These are phyloP conservation scores for Ivindomyrus marchei DNA, from an alignment of 2,113 vertebrate genomes.

Conservation along the genomic window DNA sequence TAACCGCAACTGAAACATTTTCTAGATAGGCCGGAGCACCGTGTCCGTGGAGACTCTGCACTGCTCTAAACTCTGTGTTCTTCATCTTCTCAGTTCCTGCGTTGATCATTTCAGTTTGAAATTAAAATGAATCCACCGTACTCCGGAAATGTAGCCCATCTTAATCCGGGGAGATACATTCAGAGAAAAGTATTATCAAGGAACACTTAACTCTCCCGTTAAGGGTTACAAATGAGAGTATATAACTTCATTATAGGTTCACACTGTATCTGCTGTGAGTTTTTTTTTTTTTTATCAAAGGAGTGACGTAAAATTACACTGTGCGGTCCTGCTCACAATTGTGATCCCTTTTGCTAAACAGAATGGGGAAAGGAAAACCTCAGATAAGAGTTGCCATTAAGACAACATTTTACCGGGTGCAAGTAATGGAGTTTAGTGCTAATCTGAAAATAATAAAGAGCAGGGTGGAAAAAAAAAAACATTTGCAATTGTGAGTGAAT, in stretches of 20 bases:
- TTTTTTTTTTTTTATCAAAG: neutral
- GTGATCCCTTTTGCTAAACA: neutral
- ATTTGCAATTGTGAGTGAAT: neutral
- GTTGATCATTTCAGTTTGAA: neutral
- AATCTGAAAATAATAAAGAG: neutral
- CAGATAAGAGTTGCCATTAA: neutral
- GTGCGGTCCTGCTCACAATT: neutral
- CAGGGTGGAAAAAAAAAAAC: neutral
- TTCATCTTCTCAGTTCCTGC: neutral
- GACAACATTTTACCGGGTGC: neutral
- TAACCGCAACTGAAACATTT: neutral
- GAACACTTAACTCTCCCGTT: neutral
- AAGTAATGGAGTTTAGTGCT: neutral
- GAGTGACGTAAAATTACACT: neutral
- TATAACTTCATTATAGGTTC: constrained; percentile 19
- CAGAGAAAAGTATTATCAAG: neutral
- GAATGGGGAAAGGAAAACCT: neutral
- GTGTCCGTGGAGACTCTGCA: neutral
- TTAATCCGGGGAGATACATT: neutral
- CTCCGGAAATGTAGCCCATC: neutral
- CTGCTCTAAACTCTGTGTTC: neutral
- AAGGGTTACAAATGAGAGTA: constrained; percentile 12
- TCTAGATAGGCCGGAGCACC: neutral
- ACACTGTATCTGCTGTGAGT: neutral
- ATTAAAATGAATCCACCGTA: neutral